These are phyloP conservation scores for Emys orbicularis DNA, from an alignment of 2,797 vertebrate species.

Conservation along the genomic window DNA sequence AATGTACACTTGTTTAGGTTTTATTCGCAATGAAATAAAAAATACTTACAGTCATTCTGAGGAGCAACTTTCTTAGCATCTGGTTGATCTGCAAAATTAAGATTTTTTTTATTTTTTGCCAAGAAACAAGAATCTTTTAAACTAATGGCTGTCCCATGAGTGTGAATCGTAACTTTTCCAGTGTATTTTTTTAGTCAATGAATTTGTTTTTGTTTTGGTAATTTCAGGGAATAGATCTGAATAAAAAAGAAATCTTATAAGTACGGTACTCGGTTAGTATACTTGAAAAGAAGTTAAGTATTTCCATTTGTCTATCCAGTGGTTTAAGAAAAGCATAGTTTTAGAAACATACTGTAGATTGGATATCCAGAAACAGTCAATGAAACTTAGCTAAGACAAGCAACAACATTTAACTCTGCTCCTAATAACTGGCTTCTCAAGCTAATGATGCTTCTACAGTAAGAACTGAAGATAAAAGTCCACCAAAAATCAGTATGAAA, in stretches of 20 bases:
- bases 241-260: slow-evolving; percentile 72
- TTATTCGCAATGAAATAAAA: slow-evolving; percentile 52
- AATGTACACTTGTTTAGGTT: slow-evolving; percentile 45
- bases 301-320: slow-evolving; percentile 60
- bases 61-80: slow-evolving; percentile 99
- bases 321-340: slow-evolving; percentile 75
- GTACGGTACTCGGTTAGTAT: slow-evolving; percentile 72
- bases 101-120: slow-evolving; percentile 75
- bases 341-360: slow-evolving; percentile 57
- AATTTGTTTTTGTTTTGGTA: slow-evolving; percentile 60
- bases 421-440: slow-evolving; percentile 74
- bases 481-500: slow-evolving; percentile 74
- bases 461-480: slow-evolving; percentile 55
- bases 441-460: slow-evolving; percentile 87
- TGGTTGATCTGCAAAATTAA: slow-evolving; percentile 95
- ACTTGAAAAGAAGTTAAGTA: slow-evolving; percentile 72
- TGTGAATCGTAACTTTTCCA: slow-evolving; percentile 71
- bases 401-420: slow-evolving; percentile 73
- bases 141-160: slow-evolving; percentile 48
- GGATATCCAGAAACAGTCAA: slow-evolving; percentile 67
- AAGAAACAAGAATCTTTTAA: slow-evolving; percentile 30
- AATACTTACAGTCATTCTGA: slow-evolving; percentile 94
- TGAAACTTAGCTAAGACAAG: slow-evolving; percentile 73
- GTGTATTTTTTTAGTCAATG: slow-evolving; percentile 68
- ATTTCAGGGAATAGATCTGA: slow-evolving; percentile 77